phyloP scores from a whole-genome alignment of 2,797 vertebrate species.

The Paguma larvata region DNA sequence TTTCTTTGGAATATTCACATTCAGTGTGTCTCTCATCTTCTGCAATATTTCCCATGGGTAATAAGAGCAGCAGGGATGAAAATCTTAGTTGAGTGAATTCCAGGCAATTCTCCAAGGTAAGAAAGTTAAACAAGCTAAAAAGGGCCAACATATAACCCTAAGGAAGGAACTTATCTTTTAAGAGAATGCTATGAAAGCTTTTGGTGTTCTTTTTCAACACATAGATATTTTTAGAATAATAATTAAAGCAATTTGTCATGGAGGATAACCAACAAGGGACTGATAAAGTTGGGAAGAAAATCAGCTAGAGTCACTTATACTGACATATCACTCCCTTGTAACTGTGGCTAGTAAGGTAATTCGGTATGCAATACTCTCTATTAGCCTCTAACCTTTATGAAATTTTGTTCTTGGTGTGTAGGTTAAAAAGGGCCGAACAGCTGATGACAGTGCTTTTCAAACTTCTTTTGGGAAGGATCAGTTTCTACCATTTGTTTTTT shows the following conservation, averaged over 20 bases:
- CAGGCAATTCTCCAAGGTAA: not conserved
- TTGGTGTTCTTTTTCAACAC: slow-evolving; percentile 13
- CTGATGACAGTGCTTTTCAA: not conserved
- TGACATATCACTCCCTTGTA: not conserved
- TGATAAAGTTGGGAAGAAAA: not conserved
- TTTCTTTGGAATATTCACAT: not conserved
- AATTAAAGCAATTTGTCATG: slow-evolving; percentile 10
- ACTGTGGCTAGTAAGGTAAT: not conserved
- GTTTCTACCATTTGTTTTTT: not conserved
- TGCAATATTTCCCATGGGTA: not conserved
- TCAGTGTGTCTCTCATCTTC: not conserved
- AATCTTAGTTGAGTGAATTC: slow-evolving; percentile 23
- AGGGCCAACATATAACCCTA: not conserved
- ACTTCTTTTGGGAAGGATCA: not conserved
- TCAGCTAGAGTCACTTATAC: not conserved
- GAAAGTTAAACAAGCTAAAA: slow-evolving; percentile 24
- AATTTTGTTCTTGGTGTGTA: not conserved
- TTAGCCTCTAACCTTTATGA: not conserved
- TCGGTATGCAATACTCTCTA: not conserved
- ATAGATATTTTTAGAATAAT: not conserved
- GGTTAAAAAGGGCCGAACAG: not conserved
- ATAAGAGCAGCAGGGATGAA: not conserved
- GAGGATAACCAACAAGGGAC: not conserved
- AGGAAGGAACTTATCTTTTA: not conserved
- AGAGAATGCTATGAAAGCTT: not conserved